Evolutionary conservation across 30 jellyfish, hydroid and myxozoan genomes (phyloP), one percentile per base, ranked within the genome.

Genomic region (Rhopilema esculentum): DNA sequence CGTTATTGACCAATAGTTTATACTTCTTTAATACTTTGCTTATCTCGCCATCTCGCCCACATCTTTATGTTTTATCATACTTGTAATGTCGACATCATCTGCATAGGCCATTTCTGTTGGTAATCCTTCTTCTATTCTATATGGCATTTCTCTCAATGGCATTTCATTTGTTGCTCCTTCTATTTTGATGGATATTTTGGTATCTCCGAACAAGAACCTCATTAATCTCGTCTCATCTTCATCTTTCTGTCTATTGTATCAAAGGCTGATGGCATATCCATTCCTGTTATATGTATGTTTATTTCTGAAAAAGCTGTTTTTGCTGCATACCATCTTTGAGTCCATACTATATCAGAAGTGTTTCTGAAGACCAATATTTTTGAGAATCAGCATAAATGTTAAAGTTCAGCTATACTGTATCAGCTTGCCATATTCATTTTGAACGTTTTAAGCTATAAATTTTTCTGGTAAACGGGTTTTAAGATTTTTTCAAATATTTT

Each of bases 171-270:
- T 50, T 15, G 72, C 30, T 67, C 79, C 79, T 67, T 75, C 48
- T 33, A 31, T n/a, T 63, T 80, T 80, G 65, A 80, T 67, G 27
- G 82, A 0, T 18, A 80, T 66, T 21, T 48, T 80, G 40, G 71
- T 80, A 25, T 80, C 82, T 16, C 84, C 57, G 32, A 80, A 25
- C 20, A 80, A 50, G n/a, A 63, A 66, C 32, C 90, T 80, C 70
- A 62, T 69, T 80, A 80, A 57, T 80, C 90, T 66, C 70, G 27
- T n/a, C 83, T 80, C 90, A 80, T 80, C 83, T 80, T 80, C 69
- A 29, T 67, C 33, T 80, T 67, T 80, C 90, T 29, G 52, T 80
- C 83, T 80, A 80, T 80, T 62, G 84, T 67, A 64, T 80, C 90
- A 80, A 80, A 80, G 27, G 69, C 90, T 67, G 66, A 51, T 80